phyloP scores from a whole-genome alignment of 2,888 invertebrate species.

The Caradrina kadenii region DNA sequence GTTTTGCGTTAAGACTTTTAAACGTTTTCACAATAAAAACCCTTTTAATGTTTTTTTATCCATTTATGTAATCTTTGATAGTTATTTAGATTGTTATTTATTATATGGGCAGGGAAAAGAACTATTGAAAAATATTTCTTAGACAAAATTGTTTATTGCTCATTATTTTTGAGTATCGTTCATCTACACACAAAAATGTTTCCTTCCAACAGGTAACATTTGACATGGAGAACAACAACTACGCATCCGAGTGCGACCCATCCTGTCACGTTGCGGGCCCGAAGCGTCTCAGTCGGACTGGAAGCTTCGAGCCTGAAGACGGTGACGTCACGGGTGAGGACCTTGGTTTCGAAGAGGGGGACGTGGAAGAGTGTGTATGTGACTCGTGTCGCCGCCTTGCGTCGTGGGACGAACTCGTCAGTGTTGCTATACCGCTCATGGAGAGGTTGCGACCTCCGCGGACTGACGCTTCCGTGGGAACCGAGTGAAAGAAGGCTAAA shows the following conservation, averaged over 20 bases:
- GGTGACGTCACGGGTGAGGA: conserved; percentile 79
- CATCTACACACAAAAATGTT: neutral
- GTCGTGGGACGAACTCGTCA: conserved; percentile 94
- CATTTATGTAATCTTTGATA: no score
- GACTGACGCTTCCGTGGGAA: conserved; percentile 84
- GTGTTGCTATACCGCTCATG: conserved; percentile 93
- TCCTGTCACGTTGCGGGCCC: conserved; percentile 32
- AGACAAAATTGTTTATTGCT: no score
- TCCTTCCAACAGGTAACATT: conserved; percentile 77
- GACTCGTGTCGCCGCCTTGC: conserved; percentile 81
- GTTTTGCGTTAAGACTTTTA: no score
- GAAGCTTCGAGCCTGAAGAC: conserved; percentile 61
- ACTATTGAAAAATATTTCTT: no score
- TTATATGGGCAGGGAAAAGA: no score
- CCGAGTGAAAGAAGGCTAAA: conserved; percentile 68
- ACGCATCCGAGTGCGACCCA: conserved; percentile 52
- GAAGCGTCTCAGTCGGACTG: conserved; percentile 28
- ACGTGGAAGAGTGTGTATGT: conserved; percentile 81
- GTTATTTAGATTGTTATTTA: no score
- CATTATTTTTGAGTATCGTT: neutral
- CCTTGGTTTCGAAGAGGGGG: conserved; percentile 84
- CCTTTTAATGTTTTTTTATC: no score
- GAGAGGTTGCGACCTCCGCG: conserved; percentile 90
- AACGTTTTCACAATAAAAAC: no score
- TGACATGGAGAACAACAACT: conserved; percentile 77